Evolutionary conservation across 2,113 vertebrate species (phyloP).

Genomic region (Gymnogyps californianus): DNA sequence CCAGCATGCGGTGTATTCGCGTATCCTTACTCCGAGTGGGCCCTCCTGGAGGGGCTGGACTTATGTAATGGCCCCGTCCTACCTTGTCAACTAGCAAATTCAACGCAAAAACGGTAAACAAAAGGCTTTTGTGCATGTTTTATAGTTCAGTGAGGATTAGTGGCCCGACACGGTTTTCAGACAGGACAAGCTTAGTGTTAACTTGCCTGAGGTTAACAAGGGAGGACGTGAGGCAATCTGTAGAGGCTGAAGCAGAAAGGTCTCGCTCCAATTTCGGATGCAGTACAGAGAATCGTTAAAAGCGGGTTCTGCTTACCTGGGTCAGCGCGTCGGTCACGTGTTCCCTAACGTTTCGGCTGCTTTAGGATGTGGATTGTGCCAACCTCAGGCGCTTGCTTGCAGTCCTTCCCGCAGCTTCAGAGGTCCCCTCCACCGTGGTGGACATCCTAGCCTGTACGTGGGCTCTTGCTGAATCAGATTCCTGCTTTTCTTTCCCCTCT

Average conservation of each 20-base stretch:
- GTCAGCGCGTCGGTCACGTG: background rate
- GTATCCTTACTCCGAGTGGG: background rate
- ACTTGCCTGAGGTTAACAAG: background rate
- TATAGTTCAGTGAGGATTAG: background rate
- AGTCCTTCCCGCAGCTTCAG: background rate
- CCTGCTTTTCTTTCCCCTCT: constrained; percentile 1
- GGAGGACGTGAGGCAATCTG: background rate
- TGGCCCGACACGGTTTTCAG: background rate
- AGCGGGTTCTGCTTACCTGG: background rate
- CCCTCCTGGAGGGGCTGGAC: background rate
- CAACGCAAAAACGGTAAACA: background rate
- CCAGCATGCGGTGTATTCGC: background rate
- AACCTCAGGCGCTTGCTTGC: background rate
- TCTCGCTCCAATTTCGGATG: rapidly evolving
- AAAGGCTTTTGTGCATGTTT: constrained; percentile 10
- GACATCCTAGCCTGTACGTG: background rate
- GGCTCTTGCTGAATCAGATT: background rate
- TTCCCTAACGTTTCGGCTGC: rapidly evolving
- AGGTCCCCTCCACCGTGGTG: background rate
- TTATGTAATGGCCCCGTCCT: background rate
- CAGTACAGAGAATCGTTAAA: rapidly evolving
- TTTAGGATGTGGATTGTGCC: background rate
- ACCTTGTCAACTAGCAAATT: constrained; percentile 41
- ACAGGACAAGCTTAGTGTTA: background rate
- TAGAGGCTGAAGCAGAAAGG: rapidly evolving